Percentiles rank a stretch among this genome's conserved stretches.
Conservation (phyloP, 1,140 invertebrate species). For the Goniozus legneri region DNA sequence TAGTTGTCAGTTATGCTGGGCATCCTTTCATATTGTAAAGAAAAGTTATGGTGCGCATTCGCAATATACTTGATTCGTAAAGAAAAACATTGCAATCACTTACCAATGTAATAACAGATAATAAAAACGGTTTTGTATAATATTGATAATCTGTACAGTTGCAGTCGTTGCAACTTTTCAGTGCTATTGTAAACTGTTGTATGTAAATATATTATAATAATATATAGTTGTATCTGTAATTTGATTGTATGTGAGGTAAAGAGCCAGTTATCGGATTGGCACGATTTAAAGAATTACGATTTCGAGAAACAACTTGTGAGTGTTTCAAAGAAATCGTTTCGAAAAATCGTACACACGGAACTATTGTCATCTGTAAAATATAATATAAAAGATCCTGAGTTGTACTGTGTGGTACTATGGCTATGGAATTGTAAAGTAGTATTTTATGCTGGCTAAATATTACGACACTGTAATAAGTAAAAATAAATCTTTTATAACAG, state of each 20-base stretch:
- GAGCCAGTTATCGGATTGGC: conserved; percentile 47
- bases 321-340: no score
- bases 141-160: conserved; percentile 30
- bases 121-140: conserved; percentile 46
- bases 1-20: conserved; percentile 51
- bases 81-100: conserved; percentile 40
- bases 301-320: background rate
- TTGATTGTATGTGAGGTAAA: conserved; percentile 56
- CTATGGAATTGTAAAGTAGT: conserved; percentile 47
- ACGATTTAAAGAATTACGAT: conserved; percentile 22
- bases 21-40: conserved; percentile 46
- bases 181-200: conserved; percentile 47
- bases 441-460: conserved; percentile 32
- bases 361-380: conserved; percentile 58
- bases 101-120: conserved; percentile 48
- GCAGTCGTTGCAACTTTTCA: conserved; percentile 47
- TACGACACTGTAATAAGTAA: no score
- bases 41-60: conserved; percentile 30
- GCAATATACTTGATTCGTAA: conserved; percentile 32
- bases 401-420: conserved; percentile 57
- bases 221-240: conserved; percentile 54
- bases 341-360: no score
- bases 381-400: conserved; percentile 57
- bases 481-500: no score
- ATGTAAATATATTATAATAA: conserved; percentile 55